Evolutionary conservation across 2,113 vertebrate species (phyloP).

Genomic region (Cinclus mexicanus): DNA sequence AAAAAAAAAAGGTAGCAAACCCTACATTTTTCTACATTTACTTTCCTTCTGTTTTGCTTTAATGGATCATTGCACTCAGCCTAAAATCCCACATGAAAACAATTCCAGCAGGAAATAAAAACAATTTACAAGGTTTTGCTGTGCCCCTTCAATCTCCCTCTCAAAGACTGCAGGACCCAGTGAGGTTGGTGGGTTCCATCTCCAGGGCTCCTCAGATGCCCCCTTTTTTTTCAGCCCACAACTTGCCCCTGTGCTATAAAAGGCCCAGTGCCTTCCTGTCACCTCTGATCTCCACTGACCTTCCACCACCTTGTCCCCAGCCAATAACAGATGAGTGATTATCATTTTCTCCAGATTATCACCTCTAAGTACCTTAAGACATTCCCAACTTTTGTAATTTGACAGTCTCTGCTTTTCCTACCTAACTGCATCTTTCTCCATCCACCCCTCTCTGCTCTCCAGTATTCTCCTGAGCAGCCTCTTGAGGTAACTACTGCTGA

Average conservation of each 20-base stretch:
- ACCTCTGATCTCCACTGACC: not conserved
- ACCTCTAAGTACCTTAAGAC: not conserved
- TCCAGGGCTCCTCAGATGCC: not conserved
- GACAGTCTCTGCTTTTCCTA: not conserved
- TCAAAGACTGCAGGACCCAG: not conserved
- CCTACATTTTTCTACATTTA: not conserved
- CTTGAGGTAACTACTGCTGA: not conserved
- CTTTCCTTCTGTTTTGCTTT: not conserved
- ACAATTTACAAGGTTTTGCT: not conserved
- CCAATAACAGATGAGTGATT: not conserved
- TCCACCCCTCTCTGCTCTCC: not conserved
- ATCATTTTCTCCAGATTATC: not conserved
- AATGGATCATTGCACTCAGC: not conserved
- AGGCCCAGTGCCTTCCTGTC: not conserved
- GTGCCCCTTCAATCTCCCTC: not conserved
- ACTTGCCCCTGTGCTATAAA: fast-evolving
- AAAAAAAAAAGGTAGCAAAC: fast-evolving
- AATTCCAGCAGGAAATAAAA: not conserved
- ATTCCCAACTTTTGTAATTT: not conserved
- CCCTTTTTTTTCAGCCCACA: not conserved
- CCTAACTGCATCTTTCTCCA: not conserved
- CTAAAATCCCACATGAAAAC: not conserved
- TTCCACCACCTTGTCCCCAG: not conserved
- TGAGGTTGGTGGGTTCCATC: not conserved
- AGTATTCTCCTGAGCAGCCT: not conserved